Evolutionary conservation across 1,140 invertebrate genomes (phyloP), one percentile per base, ranked within the genome.

Genomic region (Cepaea nemoralis): DNA sequence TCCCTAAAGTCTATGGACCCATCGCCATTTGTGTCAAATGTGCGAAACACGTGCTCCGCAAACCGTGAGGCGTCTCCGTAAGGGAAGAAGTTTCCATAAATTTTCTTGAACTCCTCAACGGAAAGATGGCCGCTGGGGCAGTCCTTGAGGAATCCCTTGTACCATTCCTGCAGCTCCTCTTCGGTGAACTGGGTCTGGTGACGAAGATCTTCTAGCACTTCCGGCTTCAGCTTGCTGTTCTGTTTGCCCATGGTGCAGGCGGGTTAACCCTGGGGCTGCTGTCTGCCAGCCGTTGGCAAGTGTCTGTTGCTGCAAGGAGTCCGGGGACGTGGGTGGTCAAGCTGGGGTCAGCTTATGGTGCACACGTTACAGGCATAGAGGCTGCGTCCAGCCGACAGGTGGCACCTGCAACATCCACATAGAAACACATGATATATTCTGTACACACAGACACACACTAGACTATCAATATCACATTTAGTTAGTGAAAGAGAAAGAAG

Each of bases 91-190:
- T 99, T 99, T 84, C 97, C 97, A 83, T 99, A 99, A 88, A 99
- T 99, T 93, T 99, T 99, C 92, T 99, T 99, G 90, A 99, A 99
- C 91, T 99, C 98, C 87, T 99, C 97, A 63, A 99, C 97, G 76
- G 96, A 97, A 71, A 99, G 93, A 91, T 98, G 96, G 63, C 97
- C 98, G 89, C 95, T 97, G 6, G 97, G 98, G 91, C 97, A 99
- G 92, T 99, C 97, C 92, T 99, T 99, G 71, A 99, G 91, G 92
- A 99, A 99, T 45, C 97, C 97, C 94, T 98, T 98, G 93, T 99
- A 99, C 98, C 98, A 99, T 93, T 99, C 97, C 91, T 99, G 97
- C 88, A 99, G 98, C 93, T 99, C 98, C n/a, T 97, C 96, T 92
- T 99, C 97, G 95, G 96, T 95, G 92, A 99, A 99, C 93, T 98